Base-by-base conservation (phyloP, 2,113 vertebrate genomes). In the Sebastes schlegelii region DNA sequence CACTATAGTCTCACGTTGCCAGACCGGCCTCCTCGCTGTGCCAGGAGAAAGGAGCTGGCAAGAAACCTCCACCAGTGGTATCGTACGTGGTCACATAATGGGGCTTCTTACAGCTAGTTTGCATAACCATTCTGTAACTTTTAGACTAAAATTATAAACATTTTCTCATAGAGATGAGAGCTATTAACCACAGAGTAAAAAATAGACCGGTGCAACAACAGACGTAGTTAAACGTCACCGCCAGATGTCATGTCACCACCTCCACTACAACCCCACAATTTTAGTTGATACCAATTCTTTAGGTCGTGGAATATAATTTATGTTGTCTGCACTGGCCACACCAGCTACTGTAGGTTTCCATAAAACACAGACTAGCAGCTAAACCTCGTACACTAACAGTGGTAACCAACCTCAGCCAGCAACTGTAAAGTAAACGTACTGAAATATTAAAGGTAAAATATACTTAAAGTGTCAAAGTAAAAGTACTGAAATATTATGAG, bases 21-120 rank as follows among this genome's bases (percentile, higher is more conserved):
- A 92, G 78, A 83, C 76, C 83, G 79, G 62, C 71, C 79, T 90
- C 86, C 72, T 77, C 61, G 76, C 23, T 49, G 49, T 89, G 78
- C 82, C 80, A 88, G 34, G n/a, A 71, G 42, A 67, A 62, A 78
- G 6, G 58, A 34, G 10, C 67, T 55, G 52, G 58, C 64, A 80
- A 34, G 51, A 84, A 78, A 61, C 68, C 45, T 21, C 48, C 19
- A 65, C 72, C 63, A 46, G 69, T 69, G 74, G 48, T 77, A 63
- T 62, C 57, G 63, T 48, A 62, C 80, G 61, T 76, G 70, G 82
- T 65, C 82, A 84, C 58, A 78, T 82, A 84, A 57, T 23, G n/a
- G 42, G 45, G 64, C 40, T 86, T 82, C 71, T 63, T 60, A 26
- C 55, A 74, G 49, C 12, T 79, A n/a, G 87, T 89, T 86, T 86